Evolutionary conservation across 92 coral and sea anemone species (phyloP), one percentile per base, ranked within the genome.

Genomic region (Epizoanthus scotinus): DNA sequence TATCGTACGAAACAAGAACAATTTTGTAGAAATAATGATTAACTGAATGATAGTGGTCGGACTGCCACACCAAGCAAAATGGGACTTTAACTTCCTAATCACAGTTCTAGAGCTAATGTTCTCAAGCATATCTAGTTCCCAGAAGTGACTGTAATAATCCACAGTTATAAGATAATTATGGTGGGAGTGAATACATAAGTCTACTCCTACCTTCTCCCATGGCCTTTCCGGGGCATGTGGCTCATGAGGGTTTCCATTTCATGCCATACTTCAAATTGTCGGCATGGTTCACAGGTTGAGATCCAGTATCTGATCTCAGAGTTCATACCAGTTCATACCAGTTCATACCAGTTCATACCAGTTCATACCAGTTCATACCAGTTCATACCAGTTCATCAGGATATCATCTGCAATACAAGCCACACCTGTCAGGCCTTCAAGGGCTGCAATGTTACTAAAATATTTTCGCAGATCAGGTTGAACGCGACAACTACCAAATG

Each of bases 301-400:
- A n/a, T n/a, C 58, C 71, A 85, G 71, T 85, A 84, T 21, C 71
- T 68, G 26, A 85, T 56, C 55, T 85, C 88, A 52, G 85, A 70
- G 65, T 85, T 85, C 84, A 79, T 78, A 22, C 78, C 19, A 4
- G 80, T n/a, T n/a, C n/a, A n/a, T n/a, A n/a, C n/a, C n/a, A n/a
- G n/a, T n/a, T n/a, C n/a, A n/a, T n/a, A n/a, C n/a, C n/a, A n/a
- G n/a, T n/a, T n/a, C n/a, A n/a, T n/a, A n/a, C n/a, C n/a, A n/a
- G n/a, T n/a, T n/a, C n/a, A n/a, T n/a, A n/a, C n/a, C n/a, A n/a
- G n/a, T n/a, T n/a, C n/a, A n/a, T n/a, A n/a, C n/a, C n/a, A n/a
- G n/a, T n/a, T n/a, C n/a, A n/a, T n/a, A n/a, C n/a, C n/a, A n/a
- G n/a, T n/a, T n/a, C n/a, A n/a, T n/a, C n/a, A n/a, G n/a, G n/a